Conservation (phyloP, 2,888 invertebrate genomes). For the Cremastinae sp. region DNA sequence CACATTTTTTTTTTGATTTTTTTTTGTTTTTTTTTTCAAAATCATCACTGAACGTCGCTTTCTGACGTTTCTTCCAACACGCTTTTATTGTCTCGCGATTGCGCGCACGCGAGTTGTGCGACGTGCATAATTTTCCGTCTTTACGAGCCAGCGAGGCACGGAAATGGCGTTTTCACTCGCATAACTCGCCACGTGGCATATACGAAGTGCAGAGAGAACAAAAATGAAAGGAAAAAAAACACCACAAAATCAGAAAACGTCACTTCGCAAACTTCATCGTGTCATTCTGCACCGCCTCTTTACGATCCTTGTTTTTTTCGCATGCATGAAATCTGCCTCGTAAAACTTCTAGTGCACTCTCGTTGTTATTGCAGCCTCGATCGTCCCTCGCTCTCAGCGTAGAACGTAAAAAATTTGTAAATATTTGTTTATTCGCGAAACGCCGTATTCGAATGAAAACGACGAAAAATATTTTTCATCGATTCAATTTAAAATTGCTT, state of each 20-base stretch:
- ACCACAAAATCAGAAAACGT: neutral
- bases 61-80: no score
- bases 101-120: no score
- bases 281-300: constrained; percentile 24
- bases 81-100: no score
- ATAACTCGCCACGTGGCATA: neutral
- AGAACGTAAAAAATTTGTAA: constrained; percentile 1
- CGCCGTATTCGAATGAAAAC: no score
- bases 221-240: neutral
- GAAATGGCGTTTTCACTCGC: constrained; percentile 2
- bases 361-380: constrained; percentile 22
- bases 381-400: constrained; percentile 7
- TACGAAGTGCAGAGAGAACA: neutral
- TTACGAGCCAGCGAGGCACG: no score
- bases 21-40: no score
- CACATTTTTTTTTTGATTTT: neutral
- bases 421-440: no score
- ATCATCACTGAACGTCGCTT: no score
- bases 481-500: no score
- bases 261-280: constrained; percentile 34
- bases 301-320: constrained; percentile 28
- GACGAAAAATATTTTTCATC: no score
- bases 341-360: constrained; percentile 32
- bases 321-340: constrained; percentile 16
- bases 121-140: no score